Evolutionary conservation across 2,797 vertebrate genomes (phyloP), one percentile per base, ranked within the genome.

Genomic region (Nannoperca obscura): DNA sequence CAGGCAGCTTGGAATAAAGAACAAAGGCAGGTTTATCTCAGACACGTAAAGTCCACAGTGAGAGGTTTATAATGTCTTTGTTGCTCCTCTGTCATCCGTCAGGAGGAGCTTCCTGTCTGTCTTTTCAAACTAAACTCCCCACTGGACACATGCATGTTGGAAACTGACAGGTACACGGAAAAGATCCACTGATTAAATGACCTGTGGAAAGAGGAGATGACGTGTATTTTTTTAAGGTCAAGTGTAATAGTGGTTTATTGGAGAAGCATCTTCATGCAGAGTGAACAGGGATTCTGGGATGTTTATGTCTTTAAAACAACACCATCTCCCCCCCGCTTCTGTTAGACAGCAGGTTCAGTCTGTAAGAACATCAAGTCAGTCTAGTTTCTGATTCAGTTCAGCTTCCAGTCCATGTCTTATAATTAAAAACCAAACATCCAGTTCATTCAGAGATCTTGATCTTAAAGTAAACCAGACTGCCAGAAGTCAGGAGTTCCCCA

Each of bases 261-360:
- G 13, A 67, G 74, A 83, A 60, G 32, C 17, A 6, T 69, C 58
- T 44, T 86, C 84, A 91, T 88, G 87, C 86, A 82, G 46, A 59
- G 40, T 54, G 42, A 79, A 59, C 76, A 54, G 60, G 65, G 58
- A 52, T 27, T 50, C n/a, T 34, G 15, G 8, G 19, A 2, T 57
- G 12, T 22, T 58, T 30, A 17, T 55, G 7, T 24, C 52, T 53
- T 62, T 14, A 49, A n/a, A 65, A 53, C 53, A 46, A 32, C 24
- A 49, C 32, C 14, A 22, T 38, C 46, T 47, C 52, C 32, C 17
- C 2, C 30, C 30, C 9, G 22, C n/a, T 11, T 38, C 34, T 42
- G 24, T 44, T 20, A 27, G 14, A 61, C 8, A 36, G 13, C 10
- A 47, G 32, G 5, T 38, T 42, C 24, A 67, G 30, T 71, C 32